Evolutionary conservation across 2,888 invertebrate genomes (phyloP).

Genomic region (Aelia acuminata): DNA sequence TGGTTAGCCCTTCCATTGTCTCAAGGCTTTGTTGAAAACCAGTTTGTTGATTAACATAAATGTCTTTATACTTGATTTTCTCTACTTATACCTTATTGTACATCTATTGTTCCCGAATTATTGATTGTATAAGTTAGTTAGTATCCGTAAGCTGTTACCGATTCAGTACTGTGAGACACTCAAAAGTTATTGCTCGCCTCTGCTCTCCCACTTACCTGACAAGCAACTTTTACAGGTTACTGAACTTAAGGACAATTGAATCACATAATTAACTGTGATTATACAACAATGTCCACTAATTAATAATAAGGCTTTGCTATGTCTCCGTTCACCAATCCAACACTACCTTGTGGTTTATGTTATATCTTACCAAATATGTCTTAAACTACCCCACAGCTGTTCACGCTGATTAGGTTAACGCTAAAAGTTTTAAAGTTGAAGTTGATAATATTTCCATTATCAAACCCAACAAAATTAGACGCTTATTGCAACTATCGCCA

Average conservation of each 20-base stretch:
- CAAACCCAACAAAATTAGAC: too few relatives aligned
- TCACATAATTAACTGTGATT: too few relatives aligned
- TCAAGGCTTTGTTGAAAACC: neutral
- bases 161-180: neutral
- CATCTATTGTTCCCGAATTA: neutral
- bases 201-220: neutral
- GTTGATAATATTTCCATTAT: too few relatives aligned
- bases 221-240: neutral
- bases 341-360: too few relatives aligned
- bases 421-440: too few relatives aligned
- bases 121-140: neutral
- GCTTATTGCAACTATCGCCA: too few relatives aligned
- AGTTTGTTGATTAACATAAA: neutral
- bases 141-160: neutral
- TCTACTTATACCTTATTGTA: neutral
- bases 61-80: neutral
- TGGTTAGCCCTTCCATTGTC: neutral
- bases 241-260: neutral
- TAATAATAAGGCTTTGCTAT: too few relatives aligned
- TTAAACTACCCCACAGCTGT: too few relatives aligned
- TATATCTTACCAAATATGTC: too few relatives aligned
- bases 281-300: too few relatives aligned
- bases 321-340: too few relatives aligned
- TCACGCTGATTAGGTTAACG: too few relatives aligned
- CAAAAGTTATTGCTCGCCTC: neutral